A percentile compares a stretch with the other conserved stretches of the same genome.
Conservation (phyloP, 2,113 vertebrate species). For the Archilochus colubris region DNA sequence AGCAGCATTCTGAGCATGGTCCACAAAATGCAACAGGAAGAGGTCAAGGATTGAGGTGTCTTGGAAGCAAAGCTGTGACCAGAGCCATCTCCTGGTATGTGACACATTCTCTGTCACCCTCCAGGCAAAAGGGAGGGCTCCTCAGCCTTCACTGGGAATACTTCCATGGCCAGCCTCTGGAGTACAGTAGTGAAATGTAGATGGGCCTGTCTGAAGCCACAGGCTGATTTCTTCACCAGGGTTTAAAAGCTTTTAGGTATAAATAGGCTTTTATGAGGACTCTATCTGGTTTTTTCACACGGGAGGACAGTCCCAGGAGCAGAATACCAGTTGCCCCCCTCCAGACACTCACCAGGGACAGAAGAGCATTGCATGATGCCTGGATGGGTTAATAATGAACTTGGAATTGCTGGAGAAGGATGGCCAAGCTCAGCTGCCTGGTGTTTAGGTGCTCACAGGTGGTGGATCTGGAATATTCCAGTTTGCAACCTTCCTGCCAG, state of each 20-base stretch:
- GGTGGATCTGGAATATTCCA: background rate
- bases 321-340: background rate
- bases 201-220: background rate
- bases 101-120: background rate
- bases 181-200: background rate
- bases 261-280: background rate
- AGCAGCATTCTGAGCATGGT: background rate
- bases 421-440: background rate
- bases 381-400: background rate
- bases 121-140: fast-evolving
- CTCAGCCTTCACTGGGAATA: fast-evolving
- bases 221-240: background rate
- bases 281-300: background rate
- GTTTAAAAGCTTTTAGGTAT: background rate
- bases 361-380: background rate
- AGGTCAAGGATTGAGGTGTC: background rate
- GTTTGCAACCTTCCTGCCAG: background rate
- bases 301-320: background rate
- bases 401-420: background rate
- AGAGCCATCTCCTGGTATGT: background rate
- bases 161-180: background rate
- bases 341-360: background rate
- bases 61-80: background rate
- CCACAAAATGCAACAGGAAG: fast-evolving
- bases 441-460: background rate